A percentile compares a stretch with the other conserved stretches of the same genome.
These are phyloP conservation scores for Semaprochilodus insignis DNA, from an alignment of 2,797 vertebrate species.

Conservation along the genomic window DNA sequence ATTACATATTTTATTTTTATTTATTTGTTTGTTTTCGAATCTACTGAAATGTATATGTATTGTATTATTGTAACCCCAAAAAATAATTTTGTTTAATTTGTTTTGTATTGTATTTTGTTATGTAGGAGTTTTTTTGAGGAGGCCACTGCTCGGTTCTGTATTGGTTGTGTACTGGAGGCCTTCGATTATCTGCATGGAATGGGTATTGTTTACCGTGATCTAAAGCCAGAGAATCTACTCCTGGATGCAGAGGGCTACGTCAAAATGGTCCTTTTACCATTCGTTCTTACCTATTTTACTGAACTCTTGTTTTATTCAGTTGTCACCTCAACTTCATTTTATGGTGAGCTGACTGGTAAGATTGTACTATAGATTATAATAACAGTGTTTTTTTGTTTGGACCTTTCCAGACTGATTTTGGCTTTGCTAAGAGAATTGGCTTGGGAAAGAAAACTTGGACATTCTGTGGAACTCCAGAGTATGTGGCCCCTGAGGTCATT, in stretches of 20 bases:
- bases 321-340: neutral
- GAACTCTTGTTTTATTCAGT: neutral
- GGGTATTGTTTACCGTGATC: conserved; percentile 79
- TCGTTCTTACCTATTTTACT: neutral
- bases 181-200: conserved; percentile 79
- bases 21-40: conserved; percentile 22
- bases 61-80: conserved; percentile 10
- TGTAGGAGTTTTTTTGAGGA: conserved; percentile 79
- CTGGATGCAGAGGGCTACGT: conserved; percentile 78
- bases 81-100: neutral
- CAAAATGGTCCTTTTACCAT: conserved; percentile 74
- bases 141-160: conserved; percentile 78
- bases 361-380: neutral
- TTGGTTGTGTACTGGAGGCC: conserved; percentile 79
- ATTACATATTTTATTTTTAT: neutral
- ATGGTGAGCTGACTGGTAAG: neutral
- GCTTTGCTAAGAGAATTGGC: conserved; percentile 81
- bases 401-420: conserved; percentile 76
- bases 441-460: conserved; percentile 84
- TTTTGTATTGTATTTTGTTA: conserved; percentile 36
- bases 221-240: conserved; percentile 82
- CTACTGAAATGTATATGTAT: neutral
- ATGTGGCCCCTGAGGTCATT: conserved; percentile 84
- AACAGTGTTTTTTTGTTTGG: neutral
- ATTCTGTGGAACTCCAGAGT: conserved; percentile 85